Evolutionary conservation across 2,113 vertebrate species (phyloP).

Genomic region (Merops nubicus): DNA sequence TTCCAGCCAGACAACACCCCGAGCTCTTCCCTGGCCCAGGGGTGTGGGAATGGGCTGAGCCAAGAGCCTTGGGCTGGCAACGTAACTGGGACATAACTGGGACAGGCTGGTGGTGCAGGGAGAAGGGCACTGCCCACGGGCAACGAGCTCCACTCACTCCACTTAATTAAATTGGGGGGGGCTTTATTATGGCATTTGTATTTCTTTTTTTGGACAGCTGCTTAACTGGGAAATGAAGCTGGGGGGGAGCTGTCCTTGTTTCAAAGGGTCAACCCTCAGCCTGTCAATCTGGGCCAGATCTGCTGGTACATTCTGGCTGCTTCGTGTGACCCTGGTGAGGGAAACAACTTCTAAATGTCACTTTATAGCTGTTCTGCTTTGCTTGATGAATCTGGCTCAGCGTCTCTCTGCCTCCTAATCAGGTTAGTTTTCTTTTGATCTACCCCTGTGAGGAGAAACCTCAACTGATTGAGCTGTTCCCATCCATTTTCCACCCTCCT

Average conservation of each 20-base stretch:
- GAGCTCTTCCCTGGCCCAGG: background rate
- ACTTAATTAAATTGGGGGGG: background rate
- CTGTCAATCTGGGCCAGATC: constrained; percentile 3
- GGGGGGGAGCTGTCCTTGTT: background rate
- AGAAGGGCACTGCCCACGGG: background rate
- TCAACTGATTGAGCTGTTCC: constrained; percentile 17
- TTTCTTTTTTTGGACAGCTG: background rate
- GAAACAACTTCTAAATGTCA: constrained; percentile 5
- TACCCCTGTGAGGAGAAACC: background rate
- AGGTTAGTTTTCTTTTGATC: constrained; percentile 35
- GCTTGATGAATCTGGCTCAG: background rate
- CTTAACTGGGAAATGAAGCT: background rate
- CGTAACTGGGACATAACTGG: rapidly evolving
- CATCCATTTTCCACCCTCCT: background rate
- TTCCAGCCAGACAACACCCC: background rate
- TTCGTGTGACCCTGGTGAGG: background rate
- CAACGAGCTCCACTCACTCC: background rate
- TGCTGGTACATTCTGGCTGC: background rate
- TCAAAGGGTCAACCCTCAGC: background rate
- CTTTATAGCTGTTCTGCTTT: background rate
- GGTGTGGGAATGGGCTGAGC: background rate
- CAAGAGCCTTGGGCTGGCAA: background rate
- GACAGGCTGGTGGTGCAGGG: background rate
- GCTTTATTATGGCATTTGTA: background rate
- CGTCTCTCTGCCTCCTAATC: constrained; percentile 10